Percentiles rank a stretch among this genome's conserved stretches.
Conservation (phyloP, 2,113 vertebrate genomes). For the Pongo abelii region DNA sequence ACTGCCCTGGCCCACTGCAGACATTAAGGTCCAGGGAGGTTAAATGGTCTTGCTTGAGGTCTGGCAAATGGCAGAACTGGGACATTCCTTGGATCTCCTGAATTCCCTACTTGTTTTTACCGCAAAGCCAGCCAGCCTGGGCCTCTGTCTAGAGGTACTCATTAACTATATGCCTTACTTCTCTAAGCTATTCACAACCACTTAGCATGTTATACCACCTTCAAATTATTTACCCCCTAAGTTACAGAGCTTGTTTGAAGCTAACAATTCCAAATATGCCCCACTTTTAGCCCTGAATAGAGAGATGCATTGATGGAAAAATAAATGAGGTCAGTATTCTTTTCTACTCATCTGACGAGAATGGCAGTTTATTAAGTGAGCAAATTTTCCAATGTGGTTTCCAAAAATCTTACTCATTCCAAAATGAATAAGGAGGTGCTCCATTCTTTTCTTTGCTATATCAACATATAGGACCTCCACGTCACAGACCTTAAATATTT, state of each 20-base stretch:
- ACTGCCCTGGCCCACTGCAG: not conserved
- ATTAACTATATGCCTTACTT: not conserved
- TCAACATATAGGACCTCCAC: not conserved
- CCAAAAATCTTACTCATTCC: constrained; percentile 47
- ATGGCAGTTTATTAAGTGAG: constrained; percentile 53
- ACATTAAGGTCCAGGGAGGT: not conserved
- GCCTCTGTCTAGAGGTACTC: not conserved
- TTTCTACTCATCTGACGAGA: constrained; percentile 56
- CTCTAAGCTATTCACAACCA: not conserved
- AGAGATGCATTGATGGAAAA: constrained; percentile 50
- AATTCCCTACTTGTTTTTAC: not conserved
- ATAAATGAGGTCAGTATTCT: constrained; percentile 57
- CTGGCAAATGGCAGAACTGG: not conserved
- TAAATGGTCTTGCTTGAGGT: not conserved
- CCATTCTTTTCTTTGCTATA: not conserved
- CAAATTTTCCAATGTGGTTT: constrained; percentile 50
- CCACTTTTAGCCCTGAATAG: not conserved
- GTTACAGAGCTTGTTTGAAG: not conserved
- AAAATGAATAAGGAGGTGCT: not conserved
- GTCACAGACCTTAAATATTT: constrained; percentile 16
- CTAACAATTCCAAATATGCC: not conserved
- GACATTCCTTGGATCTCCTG: not conserved
- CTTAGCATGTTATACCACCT: not conserved
- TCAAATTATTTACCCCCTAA: not conserved
- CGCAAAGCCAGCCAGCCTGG: not conserved